Base-by-base conservation (phyloP, 2,888 invertebrate species). In the Dendrolimus pini region DNA sequence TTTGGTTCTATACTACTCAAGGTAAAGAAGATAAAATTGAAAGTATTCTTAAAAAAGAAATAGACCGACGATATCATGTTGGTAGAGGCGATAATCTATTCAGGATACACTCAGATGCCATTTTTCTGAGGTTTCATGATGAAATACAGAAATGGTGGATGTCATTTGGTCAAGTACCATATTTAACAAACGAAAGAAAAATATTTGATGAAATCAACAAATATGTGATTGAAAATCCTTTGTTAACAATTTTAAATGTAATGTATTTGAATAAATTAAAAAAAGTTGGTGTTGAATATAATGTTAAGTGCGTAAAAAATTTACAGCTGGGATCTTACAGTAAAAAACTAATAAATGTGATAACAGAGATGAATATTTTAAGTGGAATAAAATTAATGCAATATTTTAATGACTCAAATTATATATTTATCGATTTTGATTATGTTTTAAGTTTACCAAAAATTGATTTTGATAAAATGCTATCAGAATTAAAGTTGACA, bases 111-210 rank as follows among this genome's bases (percentile, higher is more conserved):
- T 69, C 75, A 0, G 77, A 78, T 58, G 74, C 76, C 7, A 76
- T 77, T 56, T 78, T 70, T 59, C 63, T 76, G 12, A 66, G 71
- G 60, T 73, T 71, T 58, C 78, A 78, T 58, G 75, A 76, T n/a
- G 70, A 74, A 63, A 68, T 78, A 59, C 75, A 75, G 63, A 76
- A 76, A 60, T 78, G 78, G 78, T 78, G 78, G 78, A 72, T 75
- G 65, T 59, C 62, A 54, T 62, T 64, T 54, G 65, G 66, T 1
- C 62, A 69, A 52, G 70, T 68, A 1, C 61, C 62, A 7, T 77
- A 77, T 55, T 59, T 77, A 42, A 73, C 68, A 9, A 69, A 67
- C 57, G 60, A 56, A 9, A 70, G 67, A 56, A 64, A 62, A 10
- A 70, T 70, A 58, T 77, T 71, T 58, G 67, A 74, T 55, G 62